These are phyloP conservation scores for Cybosia mesomella DNA, from an alignment of 2,888 invertebrate species.

Conservation along the genomic window DNA sequence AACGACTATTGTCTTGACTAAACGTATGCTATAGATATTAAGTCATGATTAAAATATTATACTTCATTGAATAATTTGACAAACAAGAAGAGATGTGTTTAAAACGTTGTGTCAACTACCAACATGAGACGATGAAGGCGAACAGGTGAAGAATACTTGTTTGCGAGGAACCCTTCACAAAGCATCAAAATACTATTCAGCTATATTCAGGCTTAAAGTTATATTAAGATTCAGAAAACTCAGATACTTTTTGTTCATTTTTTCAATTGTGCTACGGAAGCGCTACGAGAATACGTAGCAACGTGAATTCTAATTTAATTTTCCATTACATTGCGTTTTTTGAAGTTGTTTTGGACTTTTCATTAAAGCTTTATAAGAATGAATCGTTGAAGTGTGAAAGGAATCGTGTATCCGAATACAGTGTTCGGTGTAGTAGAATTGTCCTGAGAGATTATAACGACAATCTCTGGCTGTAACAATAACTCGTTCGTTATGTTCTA, in stretches of 20 bases:
- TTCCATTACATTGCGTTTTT: slow-evolving; percentile 41
- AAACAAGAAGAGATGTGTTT: too few species aligned
- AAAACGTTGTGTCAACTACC: too few species aligned
- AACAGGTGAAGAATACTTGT: not conserved
- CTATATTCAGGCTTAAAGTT: not conserved
- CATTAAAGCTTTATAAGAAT: slow-evolving; percentile 21
- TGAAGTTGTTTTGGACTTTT: slow-evolving; percentile 28
- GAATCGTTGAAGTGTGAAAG: slow-evolving; percentile 16
- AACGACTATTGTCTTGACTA: too few species aligned
- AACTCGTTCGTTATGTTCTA: slow-evolving; percentile 39
- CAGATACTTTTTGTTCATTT: slow-evolving; percentile 2
- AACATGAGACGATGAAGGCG: not conserved
- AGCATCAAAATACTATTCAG: not conserved
- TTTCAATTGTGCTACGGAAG: slow-evolving; percentile 19
- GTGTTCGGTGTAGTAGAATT: slow-evolving; percentile 8
- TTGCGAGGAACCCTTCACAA: not conserved
- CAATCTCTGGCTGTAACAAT: slow-evolving; percentile 32
- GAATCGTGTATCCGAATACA: slow-evolving; percentile 13
- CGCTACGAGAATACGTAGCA: slow-evolving; percentile 32
- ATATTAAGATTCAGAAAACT: not conserved
- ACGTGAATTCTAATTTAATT: slow-evolving; percentile 39
- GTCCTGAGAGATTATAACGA: slow-evolving; percentile 30
- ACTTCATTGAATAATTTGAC: too few species aligned
- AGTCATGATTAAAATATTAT: too few species aligned
- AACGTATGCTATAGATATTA: too few species aligned